Evolutionary conservation across 2,888 invertebrate genomes (phyloP), one percentile per base, ranked within the genome.

Genomic region (Tetranychus piercei): DNA sequence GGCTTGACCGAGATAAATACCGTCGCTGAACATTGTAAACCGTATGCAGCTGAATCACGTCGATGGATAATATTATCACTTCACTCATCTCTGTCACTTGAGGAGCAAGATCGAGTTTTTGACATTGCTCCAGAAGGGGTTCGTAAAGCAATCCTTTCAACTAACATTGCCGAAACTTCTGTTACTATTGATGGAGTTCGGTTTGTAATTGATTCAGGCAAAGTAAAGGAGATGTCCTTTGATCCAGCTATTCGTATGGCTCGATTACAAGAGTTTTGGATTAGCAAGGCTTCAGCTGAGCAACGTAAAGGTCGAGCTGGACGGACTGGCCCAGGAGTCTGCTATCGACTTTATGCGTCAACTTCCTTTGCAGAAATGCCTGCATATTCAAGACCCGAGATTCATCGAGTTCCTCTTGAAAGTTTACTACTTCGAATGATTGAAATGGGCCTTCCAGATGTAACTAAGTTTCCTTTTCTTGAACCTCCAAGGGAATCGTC

Each of bases 161-260:
- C 97, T 0, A 96, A 96, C 81, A 94, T 97, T 75, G 94, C 95
- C 0, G 96, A 97, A 83, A 95, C 94, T 0, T 93, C 93, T 75
- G 88, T 97, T 44, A 96, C 96, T 0, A 93, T 97, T 77, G 90
- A 94, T 79, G 95, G 96, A 83, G 90, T 97, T 1, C 88, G 91
- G 0, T 95, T 89, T 81, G 95, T 96, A 0, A 88, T 96, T 69
- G 94, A 96, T 81, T 88, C 89, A 1, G 95, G 95, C 1, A 92
- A 91, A 82, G 90, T 91, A 0, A 94, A 94, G 81, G 91, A 93
- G 82, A 92, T 92, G 83, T 88, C 89, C 5, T 94, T 89, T 81
- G 93, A 95, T 81, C 86, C 89, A 3, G 83, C 88, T 43, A 89
- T 89, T 1, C 90, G 91, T 3, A 88, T 92, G 15, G 82, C 84